Base-by-base conservation (phyloP, 2,888 invertebrate genomes). In the Alloscopus bannaensis region DNA sequence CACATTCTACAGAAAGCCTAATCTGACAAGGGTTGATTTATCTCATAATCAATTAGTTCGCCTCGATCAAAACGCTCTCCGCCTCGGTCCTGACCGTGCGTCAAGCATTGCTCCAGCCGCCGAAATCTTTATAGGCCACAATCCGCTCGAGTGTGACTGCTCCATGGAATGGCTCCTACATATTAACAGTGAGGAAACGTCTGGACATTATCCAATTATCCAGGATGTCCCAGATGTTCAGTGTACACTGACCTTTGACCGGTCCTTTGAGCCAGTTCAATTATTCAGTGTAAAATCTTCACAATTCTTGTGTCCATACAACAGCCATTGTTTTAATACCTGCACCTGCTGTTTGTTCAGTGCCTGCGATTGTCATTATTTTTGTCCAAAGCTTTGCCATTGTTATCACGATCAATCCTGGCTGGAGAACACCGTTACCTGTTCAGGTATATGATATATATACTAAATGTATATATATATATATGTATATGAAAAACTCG, bases 301-400 rank as follows among this genome's bases (percentile, higher is more conserved):
- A 87, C 94, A 95, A 88, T 95, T 95, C 89, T 90, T 95, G 85
- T 95, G 95, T 89, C 93, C 93, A 88, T 95, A 95, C 88, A 93
- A 94, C 82, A 92, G 93, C 82, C 94, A 95, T 87, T 96, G 96
- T 88, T 95, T 95, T 88, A 94, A 95, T 3, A 89, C 94, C 82
- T 96, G 96, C 88, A 94, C 95, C 87, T 96, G 96, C 87, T 96
- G 96, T 88, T 95, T 95, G 88, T 96, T 94, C 88, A 95, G 95
- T 87, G 94, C 94, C 40, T 96, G 96, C 88, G 96, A 96, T 89
- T 96, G 96, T 89, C 94, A 96, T 90, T 95, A 95, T 93, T 94
- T 94, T 65, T 96, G 96, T 87, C 96, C 96, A 26, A 91, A 91
- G 72, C 94, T 94, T 87, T 96, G 96, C 89, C 93, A 94, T 71